Evolutionary conservation across 2,888 invertebrate species (phyloP).

Genomic region (Epiperipatus broadwayi): DNA sequence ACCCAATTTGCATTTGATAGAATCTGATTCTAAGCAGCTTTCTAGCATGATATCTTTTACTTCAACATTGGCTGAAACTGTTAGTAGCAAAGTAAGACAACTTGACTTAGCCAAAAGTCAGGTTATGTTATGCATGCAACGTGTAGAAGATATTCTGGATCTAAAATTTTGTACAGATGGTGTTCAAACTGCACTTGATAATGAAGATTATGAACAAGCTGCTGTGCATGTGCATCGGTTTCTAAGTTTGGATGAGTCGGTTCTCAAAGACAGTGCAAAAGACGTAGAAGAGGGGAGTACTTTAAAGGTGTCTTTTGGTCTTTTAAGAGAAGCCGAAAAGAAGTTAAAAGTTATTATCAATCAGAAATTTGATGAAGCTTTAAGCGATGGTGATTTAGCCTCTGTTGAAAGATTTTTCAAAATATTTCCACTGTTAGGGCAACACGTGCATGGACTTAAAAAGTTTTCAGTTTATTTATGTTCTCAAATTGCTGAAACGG

Average conservation of each 20-base stretch:
- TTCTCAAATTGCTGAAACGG: slow-evolving; percentile 44
- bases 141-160: slow-evolving; percentile 85
- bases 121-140: slow-evolving; percentile 77
- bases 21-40: slow-evolving; percentile 56
- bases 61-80: slow-evolving; percentile 69
- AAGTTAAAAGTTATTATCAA: slow-evolving; percentile 49
- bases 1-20: slow-evolving; percentile 53
- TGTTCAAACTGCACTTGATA: slow-evolving; percentile 77
- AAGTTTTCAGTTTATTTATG: slow-evolving; percentile 72
- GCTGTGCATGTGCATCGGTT: slow-evolving; percentile 88
- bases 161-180: slow-evolving; percentile 88
- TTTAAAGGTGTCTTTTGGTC: slow-evolving; percentile 46
- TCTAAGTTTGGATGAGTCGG: slow-evolving; percentile 70
- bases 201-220: slow-evolving; percentile 90
- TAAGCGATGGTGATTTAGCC: slow-evolving; percentile 53
- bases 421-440: slow-evolving; percentile 80
- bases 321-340: slow-evolving; percentile 52
- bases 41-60: slow-evolving; percentile 67
- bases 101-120: slow-evolving; percentile 77
- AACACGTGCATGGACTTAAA: slow-evolving; percentile 69
- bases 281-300: slow-evolving; percentile 50
- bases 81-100: slow-evolving; percentile 83
- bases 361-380: slow-evolving; percentile 57
- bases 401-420: slow-evolving; percentile 88
- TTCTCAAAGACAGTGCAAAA: slow-evolving; percentile 52